phyloP scores from a whole-genome alignment of 2,113 vertebrate genomes.

The Chaetodon auriga region DNA sequence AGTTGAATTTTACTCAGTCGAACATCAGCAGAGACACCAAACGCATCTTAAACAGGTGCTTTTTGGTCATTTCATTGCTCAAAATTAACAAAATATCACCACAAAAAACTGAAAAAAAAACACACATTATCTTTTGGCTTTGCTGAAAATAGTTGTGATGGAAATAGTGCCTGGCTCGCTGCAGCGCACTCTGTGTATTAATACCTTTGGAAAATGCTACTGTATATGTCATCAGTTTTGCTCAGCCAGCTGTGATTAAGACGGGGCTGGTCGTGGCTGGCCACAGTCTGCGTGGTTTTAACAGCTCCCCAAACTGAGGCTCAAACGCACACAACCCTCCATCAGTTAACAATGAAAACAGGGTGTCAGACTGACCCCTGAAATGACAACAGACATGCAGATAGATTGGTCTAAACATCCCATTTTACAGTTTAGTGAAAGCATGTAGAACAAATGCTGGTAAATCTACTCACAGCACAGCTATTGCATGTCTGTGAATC shows the following conservation, averaged over 20 bases:
- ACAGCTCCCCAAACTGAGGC: slow-evolving; percentile 54
- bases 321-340: background rate
- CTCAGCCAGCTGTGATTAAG: slow-evolving; percentile 78
- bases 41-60: background rate
- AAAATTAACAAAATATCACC: background rate
- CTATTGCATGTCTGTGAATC: background rate
- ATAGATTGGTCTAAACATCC: background rate
- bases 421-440: background rate
- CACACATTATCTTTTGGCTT: slow-evolving; percentile 17
- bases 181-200: slow-evolving; percentile 72
- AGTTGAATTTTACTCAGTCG: background rate
- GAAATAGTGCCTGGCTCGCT: slow-evolving; percentile 68
- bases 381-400: background rate
- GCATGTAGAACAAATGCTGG: background rate
- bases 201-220: slow-evolving; percentile 78
- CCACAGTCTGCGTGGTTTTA: slow-evolving; percentile 71
- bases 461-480: background rate
- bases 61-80: background rate
- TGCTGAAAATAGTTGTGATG: slow-evolving; percentile 66
- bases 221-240: slow-evolving; percentile 76
- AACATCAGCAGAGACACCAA: too few species aligned
- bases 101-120: background rate
- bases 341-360: slow-evolving; percentile 8
- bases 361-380: background rate
- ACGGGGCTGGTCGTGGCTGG: slow-evolving; percentile 37